A percentile compares a stretch with the other conserved stretches of the same genome.
Evolutionary conservation across 2,113 vertebrate species (phyloP).

Genomic region (Microtus oregoni): DNA sequence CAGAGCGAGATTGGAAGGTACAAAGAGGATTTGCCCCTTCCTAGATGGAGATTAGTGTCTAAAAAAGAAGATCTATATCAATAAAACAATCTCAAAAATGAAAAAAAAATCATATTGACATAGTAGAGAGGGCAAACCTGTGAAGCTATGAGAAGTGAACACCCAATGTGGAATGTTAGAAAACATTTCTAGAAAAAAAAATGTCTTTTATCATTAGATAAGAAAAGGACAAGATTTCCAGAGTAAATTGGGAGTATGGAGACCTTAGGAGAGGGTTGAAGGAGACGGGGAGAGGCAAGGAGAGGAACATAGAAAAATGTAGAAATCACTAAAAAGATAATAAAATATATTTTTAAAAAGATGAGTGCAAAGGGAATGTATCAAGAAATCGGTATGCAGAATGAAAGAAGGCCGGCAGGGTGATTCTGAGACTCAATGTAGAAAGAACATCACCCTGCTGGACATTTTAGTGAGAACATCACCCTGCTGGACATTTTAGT

Average conservation of each 20-base stretch:
- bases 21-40: neutral
- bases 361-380: neutral
- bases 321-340: too few relatives aligned
- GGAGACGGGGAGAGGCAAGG: too few relatives aligned
- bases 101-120: neutral
- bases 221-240: too few relatives aligned
- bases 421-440: neutral
- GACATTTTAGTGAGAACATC: neutral
- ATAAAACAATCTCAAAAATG: neutral
- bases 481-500: neutral
- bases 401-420: too few relatives aligned
- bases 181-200: neutral
- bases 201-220: neutral
- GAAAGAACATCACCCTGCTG: accelerated
- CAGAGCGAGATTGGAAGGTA: neutral
- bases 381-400: neutral
- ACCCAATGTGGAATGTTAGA: neutral
- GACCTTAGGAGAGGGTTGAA: too few relatives aligned
- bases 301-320: too few relatives aligned
- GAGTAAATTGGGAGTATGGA: too few relatives aligned
- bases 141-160: neutral
- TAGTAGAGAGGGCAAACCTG: neutral
- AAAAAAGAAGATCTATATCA: neutral
- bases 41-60: neutral
- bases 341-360: neutral